Evolutionary conservation across 2,113 vertebrate genomes (phyloP).

Genomic region (Xyrauchen texanus): DNA sequence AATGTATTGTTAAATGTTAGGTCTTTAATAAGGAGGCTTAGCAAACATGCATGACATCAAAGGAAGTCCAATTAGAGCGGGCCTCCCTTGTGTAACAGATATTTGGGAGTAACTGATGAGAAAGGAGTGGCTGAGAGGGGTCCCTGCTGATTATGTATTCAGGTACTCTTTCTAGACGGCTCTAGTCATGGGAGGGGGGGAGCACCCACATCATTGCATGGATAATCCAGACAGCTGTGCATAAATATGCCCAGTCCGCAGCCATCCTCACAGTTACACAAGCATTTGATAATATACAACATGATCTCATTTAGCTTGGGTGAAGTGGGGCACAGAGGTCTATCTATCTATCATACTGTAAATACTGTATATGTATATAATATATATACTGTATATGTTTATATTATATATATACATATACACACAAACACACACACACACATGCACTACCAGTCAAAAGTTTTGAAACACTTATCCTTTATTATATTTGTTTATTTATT

Average conservation of each 20-base stretch:
- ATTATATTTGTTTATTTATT: too few relatives aligned
- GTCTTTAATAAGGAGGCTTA: conserved; percentile 56
- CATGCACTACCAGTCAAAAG: too few relatives aligned
- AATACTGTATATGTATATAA: too few relatives aligned
- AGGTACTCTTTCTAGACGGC: conserved; percentile 19
- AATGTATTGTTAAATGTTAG: conserved; percentile 10
- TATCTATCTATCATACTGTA: too few relatives aligned
- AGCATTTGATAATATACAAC: conserved; percentile 17
- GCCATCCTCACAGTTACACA: conserved; percentile 1
- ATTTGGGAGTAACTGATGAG: not conserved
- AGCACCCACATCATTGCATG: not conserved
- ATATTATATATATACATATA: too few relatives aligned
- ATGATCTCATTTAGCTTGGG: conserved; percentile 19
- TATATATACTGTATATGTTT: too few relatives aligned
- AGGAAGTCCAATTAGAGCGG: too few relatives aligned
- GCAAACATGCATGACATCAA: conserved; percentile 26
- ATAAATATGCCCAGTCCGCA: not conserved
- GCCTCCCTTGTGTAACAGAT: conserved; percentile 10
- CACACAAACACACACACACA: too few relatives aligned
- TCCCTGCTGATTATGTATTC: conserved; percentile 32
- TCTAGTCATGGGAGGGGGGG: not conserved
- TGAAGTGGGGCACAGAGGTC: not conserved
- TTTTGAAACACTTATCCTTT: too few relatives aligned
- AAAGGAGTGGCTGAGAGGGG: conserved; percentile 26
- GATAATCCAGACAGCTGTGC: conserved; percentile 8